A percentile compares a stretch with the other conserved stretches of the same genome.
Conservation (phyloP, 2,888 invertebrate genomes). For the Melinopterus prodromus region DNA sequence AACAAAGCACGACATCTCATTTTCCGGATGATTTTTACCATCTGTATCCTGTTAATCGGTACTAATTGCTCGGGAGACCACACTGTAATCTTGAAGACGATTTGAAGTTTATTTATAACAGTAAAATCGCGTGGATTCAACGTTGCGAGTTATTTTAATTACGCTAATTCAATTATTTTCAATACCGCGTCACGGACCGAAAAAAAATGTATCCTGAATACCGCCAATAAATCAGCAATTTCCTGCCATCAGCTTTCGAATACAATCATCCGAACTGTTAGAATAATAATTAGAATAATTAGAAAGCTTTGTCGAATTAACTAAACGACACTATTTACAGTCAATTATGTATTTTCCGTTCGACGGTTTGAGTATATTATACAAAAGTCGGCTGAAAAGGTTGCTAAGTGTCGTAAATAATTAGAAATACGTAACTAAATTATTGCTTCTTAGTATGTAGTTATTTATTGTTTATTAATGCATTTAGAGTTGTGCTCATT, state of each 20-base stretch:
- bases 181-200: neutral
- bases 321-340: neutral
- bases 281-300: neutral
- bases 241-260: neutral
- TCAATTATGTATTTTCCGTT: neutral
- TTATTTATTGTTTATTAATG: neutral
- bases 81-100: neutral
- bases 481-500: neutral
- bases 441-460: neutral
- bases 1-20: no score
- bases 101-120: neutral
- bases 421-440: neutral
- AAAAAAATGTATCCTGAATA: neutral
- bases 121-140: neutral
- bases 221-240: neutral
- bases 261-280: neutral
- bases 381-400: neutral
- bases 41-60: neutral
- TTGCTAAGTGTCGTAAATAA: neutral
- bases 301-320: neutral
- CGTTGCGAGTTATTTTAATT: neutral
- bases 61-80: neutral
- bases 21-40: no score
- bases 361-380: neutral
- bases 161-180: neutral